Conservation (phyloP, 2,797 vertebrate species). For the Propithecus perrieri region DNA sequence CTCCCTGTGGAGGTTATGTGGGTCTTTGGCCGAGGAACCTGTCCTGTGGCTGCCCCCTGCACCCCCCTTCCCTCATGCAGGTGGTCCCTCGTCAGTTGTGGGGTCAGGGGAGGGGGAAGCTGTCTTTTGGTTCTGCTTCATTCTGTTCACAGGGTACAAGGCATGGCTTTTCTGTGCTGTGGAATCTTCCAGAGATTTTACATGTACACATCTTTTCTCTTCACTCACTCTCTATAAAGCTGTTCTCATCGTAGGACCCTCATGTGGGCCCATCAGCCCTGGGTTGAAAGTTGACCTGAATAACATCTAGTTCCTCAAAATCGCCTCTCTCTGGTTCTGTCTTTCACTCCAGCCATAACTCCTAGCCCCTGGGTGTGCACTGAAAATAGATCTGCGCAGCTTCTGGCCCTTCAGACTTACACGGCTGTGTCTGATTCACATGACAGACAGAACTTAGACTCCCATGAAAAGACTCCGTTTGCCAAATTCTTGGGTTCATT, state of each 20-base stretch:
- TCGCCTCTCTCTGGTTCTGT: neutral
- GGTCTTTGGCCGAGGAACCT: neutral
- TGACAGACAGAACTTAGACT: neutral
- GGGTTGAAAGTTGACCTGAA: neutral
- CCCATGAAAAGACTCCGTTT: neutral
- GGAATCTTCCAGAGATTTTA: neutral
- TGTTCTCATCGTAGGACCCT: neutral
- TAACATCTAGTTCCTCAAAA: neutral
- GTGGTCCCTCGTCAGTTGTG: too few species aligned
- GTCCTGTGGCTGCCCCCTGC: neutral
- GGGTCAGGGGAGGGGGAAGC: rapidly evolving
- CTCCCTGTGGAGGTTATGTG: neutral
- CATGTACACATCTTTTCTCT: neutral
- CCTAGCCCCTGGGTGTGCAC: neutral
- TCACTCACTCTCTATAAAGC: neutral
- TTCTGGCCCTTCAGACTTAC: neutral
- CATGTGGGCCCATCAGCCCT: too few species aligned
- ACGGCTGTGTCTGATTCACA: neutral
- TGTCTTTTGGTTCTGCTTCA: neutral
- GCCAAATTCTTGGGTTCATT: neutral
- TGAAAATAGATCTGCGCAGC: neutral
- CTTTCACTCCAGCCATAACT: neutral
- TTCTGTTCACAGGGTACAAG: neutral
- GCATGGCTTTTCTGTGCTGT: neutral
- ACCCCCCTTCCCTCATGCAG: neutral